Base-by-base conservation (phyloP, 2,888 invertebrate genomes). In the Tolmerus cingulatus region DNA sequence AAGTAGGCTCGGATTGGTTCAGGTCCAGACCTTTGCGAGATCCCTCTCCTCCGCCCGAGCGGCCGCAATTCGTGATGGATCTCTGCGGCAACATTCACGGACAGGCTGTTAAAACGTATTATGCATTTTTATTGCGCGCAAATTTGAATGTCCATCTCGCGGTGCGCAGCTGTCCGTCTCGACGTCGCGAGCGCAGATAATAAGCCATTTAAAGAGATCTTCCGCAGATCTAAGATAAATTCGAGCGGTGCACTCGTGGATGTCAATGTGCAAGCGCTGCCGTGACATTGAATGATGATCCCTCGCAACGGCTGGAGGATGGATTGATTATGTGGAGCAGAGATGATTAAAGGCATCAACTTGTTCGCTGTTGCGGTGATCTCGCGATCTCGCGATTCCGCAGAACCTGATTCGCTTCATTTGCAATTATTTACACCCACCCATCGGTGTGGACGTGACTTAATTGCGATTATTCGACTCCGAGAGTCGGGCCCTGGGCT, bases 271-370 rank as follows among this genome's bases (percentile, higher is more conserved):
- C 23, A 40, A 27, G 27, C 43, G 30, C 23, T 37, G 34, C 55
- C 27, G 34, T 86, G 86, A 86, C 86, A 86, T 77, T 86, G 86
- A 86, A 77, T 55, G 86, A 86, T 86, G 86, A 86, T 86, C 66
- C 76, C 19, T 77, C 30, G 19, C 30, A 77, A 37, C 51, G 3
- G 27, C 27, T 40, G 9, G 14, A 46, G 40, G 51, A 76, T 77
- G 57, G 57, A 82, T 66, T 46, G 34, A 37, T 30, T 82, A 79
- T 79, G 51, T 79, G n/a, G 79, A 79, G 79, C 51, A 79, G 51
- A 46, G 82, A 19, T 82, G 82, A 82, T 82, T 82, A 55, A 66
- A 82, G 55, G 55, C 82, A 23, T 82, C 19, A 27, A 82, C 66
- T 30, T 55, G 40, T 82, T 57, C 66, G 23, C 34, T 82, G 55